These are phyloP conservation scores for Heterotilapia buettikoferi DNA, from an alignment of 2,113 vertebrate species.

Conservation along the genomic window DNA sequence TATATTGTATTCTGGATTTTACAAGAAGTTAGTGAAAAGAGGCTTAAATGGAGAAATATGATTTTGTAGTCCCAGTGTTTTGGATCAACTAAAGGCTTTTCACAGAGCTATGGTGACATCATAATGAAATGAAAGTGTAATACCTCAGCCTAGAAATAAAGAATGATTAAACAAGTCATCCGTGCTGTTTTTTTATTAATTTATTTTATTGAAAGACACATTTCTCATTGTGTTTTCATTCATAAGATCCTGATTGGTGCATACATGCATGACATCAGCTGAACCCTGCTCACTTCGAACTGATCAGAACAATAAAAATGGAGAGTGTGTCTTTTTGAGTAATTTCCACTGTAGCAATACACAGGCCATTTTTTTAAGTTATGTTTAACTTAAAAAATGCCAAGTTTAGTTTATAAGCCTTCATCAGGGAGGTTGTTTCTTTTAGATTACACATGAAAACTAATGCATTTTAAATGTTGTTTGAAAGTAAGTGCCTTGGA, in stretches of 20 bases:
- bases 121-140: background rate
- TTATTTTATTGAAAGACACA: background rate
- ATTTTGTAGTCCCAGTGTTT: background rate
- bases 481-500: background rate
- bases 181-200: accelerated
- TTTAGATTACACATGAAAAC: background rate
- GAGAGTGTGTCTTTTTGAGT: background rate
- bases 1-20: background rate
- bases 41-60: background rate
- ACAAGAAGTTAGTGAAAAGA: background rate
- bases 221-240: background rate
- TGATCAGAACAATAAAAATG: background rate
- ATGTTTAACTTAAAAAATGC: background rate
- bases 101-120: background rate
- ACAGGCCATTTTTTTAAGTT: accelerated
- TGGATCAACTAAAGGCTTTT: background rate
- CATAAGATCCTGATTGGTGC: background rate
- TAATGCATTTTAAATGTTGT: background rate
- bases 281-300: background rate
- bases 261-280: background rate
- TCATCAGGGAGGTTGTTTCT: background rate
- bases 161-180: background rate
- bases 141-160: background rate
- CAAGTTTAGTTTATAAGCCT: background rate
- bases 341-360: background rate